Evolutionary conservation across 1,140 invertebrate genomes (phyloP), one percentile per base, ranked within the genome.

Genomic region (Thaumatotibia leucotreta): DNA sequence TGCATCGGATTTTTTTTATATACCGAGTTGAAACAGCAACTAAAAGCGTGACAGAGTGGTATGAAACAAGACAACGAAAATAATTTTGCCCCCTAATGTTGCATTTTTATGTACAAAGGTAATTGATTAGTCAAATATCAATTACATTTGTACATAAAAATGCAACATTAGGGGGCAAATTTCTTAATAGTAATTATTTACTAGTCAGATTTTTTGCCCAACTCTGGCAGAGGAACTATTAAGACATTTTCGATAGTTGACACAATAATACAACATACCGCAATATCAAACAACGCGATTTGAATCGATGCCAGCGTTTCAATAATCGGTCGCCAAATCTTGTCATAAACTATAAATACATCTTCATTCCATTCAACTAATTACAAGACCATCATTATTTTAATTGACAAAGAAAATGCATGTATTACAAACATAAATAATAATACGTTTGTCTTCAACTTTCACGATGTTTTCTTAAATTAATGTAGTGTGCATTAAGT

Each of bases 331-430:
- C 29, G 52, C 52, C 52, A 58, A 58, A 58, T 58, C 39, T 20
- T 58, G 52, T 58, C 10, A 58, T 58, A 17, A 45, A 58, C 27
- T 58, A 58, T 58, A 58, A 58, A 27, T 58, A 58, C 24, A 31
- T 29, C 11, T 58, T 10, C 14, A 23, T 54, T 58, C 52, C 52
- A 58, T 58, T 58, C 52, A 58, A 27, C 52, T 10, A 31, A 58
- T 29, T 58, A 27, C 24, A 58, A 24, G 14, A 5, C 11, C n/a
- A 27, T 27, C 2, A 58, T 27, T 27, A 58, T 29, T 0, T 14
- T 14, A 58, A 58, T 31, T 58, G 24, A 58, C 52, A 58, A 58
- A 52, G 22, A 52, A 58, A 58, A 58, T 58, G 52, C 52, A 58
- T 29, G 29, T 11, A 58, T 58, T 58, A 24, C 20, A 14, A 14